These are phyloP conservation scores for Clivina fossor DNA, from an alignment of 2,888 invertebrate genomes.

Conservation along the genomic window DNA sequence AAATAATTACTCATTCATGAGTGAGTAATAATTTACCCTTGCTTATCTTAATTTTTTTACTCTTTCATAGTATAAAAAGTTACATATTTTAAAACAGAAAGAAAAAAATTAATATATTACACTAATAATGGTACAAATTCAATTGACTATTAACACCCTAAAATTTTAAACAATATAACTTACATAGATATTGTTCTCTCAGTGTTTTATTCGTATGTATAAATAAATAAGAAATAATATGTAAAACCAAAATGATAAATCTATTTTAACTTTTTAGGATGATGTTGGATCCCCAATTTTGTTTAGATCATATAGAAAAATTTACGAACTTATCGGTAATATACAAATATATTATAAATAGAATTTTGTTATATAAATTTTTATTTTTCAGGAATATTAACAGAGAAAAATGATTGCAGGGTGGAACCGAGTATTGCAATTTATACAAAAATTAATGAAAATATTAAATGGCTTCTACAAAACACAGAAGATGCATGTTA, in stretches of 20 bases:
- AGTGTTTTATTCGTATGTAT: too few relatives aligned
- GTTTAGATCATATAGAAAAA: conserved; percentile 54
- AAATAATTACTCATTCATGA: too few relatives aligned
- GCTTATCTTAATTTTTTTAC: too few relatives aligned
- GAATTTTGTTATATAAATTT: conserved; percentile 1
- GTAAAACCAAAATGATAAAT: conserved; percentile 1
- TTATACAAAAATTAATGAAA: conserved; percentile 57
- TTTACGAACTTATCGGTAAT: conserved; percentile 59
- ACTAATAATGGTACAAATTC: too few relatives aligned
- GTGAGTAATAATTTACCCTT: too few relatives aligned
- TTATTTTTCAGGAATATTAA: conserved; percentile 53
- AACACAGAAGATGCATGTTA: conserved; percentile 61
- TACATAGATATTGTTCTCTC: too few relatives aligned
- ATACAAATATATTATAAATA: conserved; percentile 13
- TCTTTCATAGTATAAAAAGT: too few relatives aligned
- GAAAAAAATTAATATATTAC: too few relatives aligned
- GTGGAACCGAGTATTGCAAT: conserved; percentile 51
- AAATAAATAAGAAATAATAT: not conserved
- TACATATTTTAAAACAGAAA: too few relatives aligned
- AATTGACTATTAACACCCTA: too few relatives aligned
- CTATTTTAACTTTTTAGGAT: conserved; percentile 49
- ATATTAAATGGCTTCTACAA: conserved; percentile 60
- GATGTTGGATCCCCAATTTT: conserved; percentile 61
- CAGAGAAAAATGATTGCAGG: conserved; percentile 57
- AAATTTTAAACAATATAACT: too few relatives aligned